A percentile compares a stretch with the other conserved stretches of the same genome.
Conservation (phyloP, 2,797 vertebrate genomes). For the Sebastes vulpes region DNA sequence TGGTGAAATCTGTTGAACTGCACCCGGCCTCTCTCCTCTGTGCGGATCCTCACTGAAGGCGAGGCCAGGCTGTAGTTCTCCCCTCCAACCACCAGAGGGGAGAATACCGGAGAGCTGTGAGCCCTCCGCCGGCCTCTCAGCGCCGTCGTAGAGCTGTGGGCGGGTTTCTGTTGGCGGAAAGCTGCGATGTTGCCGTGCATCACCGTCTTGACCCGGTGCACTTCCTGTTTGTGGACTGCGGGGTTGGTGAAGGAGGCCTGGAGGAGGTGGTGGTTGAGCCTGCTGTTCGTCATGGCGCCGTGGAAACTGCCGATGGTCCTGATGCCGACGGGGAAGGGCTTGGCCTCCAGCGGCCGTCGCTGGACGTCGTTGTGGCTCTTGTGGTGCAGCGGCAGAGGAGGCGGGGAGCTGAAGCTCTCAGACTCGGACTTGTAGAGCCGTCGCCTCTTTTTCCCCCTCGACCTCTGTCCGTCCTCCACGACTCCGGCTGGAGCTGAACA, state of each 20-base stretch:
- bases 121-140: slow-evolving; percentile 76
- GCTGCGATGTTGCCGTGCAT: slow-evolving; percentile 51
- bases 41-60: slow-evolving; percentile 69
- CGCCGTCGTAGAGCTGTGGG: slow-evolving; percentile 17
- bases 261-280: slow-evolving; percentile 61
- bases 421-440: slow-evolving; percentile 86
- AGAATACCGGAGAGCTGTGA: slow-evolving; percentile 79
- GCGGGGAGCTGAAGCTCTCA: slow-evolving; percentile 64
- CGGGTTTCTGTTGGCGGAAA: slow-evolving; percentile 69
- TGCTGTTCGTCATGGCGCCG: slow-evolving; percentile 80
- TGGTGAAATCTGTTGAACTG: slow-evolving; percentile 74
- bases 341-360: slow-evolving; percentile 67
- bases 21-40: slow-evolving; percentile 62
- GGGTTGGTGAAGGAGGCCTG: slow-evolving; percentile 36
- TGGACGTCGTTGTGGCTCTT: slow-evolving; percentile 59
- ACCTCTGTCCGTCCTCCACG: slow-evolving; percentile 62
- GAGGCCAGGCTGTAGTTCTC: slow-evolving; percentile 83
- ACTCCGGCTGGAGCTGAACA: slow-evolving; percentile 34
- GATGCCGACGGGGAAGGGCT: slow-evolving; percentile 73
- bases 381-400: slow-evolving; percentile 64
- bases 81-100: slow-evolving; percentile 81
- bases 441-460: slow-evolving; percentile 79
- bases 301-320: slow-evolving; percentile 75
- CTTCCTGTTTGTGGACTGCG: slow-evolving; percentile 47
- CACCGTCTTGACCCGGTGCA: slow-evolving; percentile 54